These are phyloP conservation scores for Furcula furcula DNA, from an alignment of 2,888 invertebrate genomes.

Conservation along the genomic window DNA sequence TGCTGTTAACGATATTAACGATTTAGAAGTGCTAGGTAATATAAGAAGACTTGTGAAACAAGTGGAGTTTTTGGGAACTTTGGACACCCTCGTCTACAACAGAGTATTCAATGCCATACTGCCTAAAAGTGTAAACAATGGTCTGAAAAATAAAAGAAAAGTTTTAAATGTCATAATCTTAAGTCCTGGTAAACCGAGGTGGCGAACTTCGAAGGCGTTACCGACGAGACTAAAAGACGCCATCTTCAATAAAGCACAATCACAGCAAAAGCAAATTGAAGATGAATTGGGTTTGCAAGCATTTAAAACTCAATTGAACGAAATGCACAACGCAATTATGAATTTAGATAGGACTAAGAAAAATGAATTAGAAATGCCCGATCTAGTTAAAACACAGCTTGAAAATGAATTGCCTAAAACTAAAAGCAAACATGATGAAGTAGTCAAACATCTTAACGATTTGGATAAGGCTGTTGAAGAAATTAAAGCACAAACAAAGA, in stretches of 20 bases:
- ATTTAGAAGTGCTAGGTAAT: constrained; percentile 79
- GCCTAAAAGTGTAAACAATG: constrained; percentile 51
- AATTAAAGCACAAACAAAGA: constrained; percentile 49
- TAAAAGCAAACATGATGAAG: constrained; percentile 46
- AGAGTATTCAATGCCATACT: constrained; percentile 57
- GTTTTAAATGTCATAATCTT: constrained; percentile 52
- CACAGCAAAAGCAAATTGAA: constrained; percentile 59
- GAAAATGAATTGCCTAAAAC: constrained; percentile 15
- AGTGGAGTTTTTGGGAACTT: constrained; percentile 75
- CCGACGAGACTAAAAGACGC: constrained; percentile 62
- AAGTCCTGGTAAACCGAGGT: constrained; percentile 65
- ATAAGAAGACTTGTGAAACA: constrained; percentile 79
- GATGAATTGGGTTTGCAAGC: constrained; percentile 51
- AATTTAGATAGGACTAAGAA: constrained; percentile 25
- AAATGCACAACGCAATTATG: constrained; percentile 61
- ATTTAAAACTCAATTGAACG: constrained; percentile 55
- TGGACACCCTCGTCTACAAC: constrained; percentile 77
- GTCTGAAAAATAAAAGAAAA: constrained; percentile 60
- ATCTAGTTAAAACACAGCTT: constrained; percentile 12
- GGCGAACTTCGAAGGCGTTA: constrained; percentile 47
- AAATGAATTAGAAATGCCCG: constrained; percentile 19
- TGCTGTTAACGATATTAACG: constrained; percentile 82
- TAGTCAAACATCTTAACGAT: constrained; percentile 51
- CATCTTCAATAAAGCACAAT: constrained; percentile 64
- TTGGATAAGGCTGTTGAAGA: constrained; percentile 52